Evolutionary conservation across 2,113 vertebrate genomes (phyloP).

Genomic region (Litocranius walleri): DNA sequence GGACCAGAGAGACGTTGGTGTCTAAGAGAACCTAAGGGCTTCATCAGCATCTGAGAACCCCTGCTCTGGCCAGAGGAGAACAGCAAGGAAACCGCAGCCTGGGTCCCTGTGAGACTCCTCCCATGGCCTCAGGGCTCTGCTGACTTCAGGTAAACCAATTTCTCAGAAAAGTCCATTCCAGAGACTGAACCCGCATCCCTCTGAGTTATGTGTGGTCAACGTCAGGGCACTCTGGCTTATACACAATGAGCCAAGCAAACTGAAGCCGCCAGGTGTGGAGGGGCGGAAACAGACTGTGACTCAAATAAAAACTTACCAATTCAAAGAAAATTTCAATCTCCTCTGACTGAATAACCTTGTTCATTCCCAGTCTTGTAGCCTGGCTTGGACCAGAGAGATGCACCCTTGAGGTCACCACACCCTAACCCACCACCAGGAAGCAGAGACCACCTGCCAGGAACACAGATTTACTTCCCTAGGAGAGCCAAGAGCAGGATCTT

Average conservation of each 20-base stretch:
- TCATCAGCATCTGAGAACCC: not conserved
- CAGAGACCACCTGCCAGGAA: not conserved
- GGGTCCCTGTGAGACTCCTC: not conserved
- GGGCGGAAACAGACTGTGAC: slow-evolving; percentile 20
- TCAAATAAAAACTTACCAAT: slow-evolving; percentile 60
- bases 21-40: not conserved
- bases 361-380: not conserved
- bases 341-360: not conserved
- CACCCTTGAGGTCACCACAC: not conserved
- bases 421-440: not conserved
- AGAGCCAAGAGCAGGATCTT: not conserved
- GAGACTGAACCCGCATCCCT: not conserved
- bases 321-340: not conserved
- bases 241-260: not conserved
- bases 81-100: not conserved
- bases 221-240: not conserved
- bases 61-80: not conserved
- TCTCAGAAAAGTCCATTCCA: slow-evolving; percentile 17
- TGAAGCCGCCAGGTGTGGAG: slow-evolving; percentile 21
- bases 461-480: not conserved
- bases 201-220: not conserved
- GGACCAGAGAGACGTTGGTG: not conserved
- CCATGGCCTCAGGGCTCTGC: not conserved
- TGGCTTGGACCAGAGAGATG: not conserved
- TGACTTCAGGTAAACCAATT: not conserved